Percentiles rank a stretch among this genome's conserved stretches.
Conservation (phyloP, 2,113 vertebrate species). For the Pipra filicauda region DNA sequence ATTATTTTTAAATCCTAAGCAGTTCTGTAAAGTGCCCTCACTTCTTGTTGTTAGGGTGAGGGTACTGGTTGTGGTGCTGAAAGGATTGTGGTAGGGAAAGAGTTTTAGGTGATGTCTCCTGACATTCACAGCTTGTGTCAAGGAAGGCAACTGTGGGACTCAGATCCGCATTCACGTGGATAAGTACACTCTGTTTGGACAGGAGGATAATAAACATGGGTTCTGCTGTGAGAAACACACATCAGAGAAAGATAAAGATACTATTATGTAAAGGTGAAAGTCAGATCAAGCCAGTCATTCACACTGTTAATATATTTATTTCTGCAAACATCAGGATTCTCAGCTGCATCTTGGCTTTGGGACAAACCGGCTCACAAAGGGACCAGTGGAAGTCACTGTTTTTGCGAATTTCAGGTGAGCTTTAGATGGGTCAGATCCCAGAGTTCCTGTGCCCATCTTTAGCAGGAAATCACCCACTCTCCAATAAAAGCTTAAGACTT, state of each 20-base stretch:
- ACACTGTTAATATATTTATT: background rate
- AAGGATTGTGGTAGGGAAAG: background rate
- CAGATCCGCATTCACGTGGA: rapidly evolving
- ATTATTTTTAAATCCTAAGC: background rate
- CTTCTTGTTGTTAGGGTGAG: background rate
- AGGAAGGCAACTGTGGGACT: background rate
- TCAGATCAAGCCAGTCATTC: background rate
- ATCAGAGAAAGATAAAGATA: background rate
- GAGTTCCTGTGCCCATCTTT: background rate
- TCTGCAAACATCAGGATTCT: background rate
- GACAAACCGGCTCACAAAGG: background rate
- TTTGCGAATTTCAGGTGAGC: background rate
- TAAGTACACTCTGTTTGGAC: background rate
- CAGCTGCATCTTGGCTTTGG: background rate
- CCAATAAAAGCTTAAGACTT: background rate
- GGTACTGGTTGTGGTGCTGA: conserved; percentile 41
- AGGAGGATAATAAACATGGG: background rate
- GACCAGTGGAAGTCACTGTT: background rate
- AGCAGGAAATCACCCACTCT: background rate
- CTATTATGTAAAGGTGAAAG: background rate
- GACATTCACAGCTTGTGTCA: background rate
- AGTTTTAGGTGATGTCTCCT: background rate
- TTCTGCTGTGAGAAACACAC: background rate
- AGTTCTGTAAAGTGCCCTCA: background rate
- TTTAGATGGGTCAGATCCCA: background rate